Evolutionary conservation across 2,888 invertebrate species (phyloP).

Genomic region (Agrotis ipsilon): DNA sequence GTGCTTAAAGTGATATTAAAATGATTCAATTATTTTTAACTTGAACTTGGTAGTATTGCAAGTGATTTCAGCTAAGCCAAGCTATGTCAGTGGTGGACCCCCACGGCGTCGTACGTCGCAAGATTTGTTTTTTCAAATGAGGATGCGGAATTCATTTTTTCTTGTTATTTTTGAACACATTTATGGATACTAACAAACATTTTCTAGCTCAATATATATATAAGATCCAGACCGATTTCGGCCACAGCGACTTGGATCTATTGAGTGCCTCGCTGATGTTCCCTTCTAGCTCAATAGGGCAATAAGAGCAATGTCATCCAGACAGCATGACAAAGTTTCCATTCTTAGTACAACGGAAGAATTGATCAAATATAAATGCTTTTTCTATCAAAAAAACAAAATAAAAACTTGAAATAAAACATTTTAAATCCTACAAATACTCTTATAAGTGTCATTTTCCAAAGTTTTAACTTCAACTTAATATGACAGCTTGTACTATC

Average conservation of each 20-base stretch:
- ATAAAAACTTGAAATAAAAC: background rate
- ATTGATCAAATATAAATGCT: background rate
- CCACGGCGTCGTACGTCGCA: no score
- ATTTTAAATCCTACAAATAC: background rate
- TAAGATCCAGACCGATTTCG: no score
- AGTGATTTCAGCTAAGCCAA: background rate
- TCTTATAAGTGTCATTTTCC: background rate
- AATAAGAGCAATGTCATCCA: no score
- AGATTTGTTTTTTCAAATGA: no score
- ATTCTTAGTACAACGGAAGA: background rate
- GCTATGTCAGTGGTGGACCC: no score
- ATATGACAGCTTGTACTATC: constrained; percentile 4
- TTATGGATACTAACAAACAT: no score
- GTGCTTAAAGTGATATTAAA: background rate
- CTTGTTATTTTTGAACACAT: no score
- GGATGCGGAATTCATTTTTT: no score
- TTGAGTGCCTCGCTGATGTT: no score
- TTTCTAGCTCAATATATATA: no score
- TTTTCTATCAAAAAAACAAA: background rate
- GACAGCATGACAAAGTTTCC: background rate
- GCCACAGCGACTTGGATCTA: no score
- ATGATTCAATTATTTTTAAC: constrained; percentile 14
- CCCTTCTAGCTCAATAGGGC: no score
- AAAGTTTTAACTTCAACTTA: constrained; percentile 14
- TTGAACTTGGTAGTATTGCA: background rate